A percentile compares a stretch with the other conserved stretches of the same genome.
These are phyloP conservation scores for Cryptus armator DNA, from an alignment of 2,888 invertebrate species.

Conservation along the genomic window DNA sequence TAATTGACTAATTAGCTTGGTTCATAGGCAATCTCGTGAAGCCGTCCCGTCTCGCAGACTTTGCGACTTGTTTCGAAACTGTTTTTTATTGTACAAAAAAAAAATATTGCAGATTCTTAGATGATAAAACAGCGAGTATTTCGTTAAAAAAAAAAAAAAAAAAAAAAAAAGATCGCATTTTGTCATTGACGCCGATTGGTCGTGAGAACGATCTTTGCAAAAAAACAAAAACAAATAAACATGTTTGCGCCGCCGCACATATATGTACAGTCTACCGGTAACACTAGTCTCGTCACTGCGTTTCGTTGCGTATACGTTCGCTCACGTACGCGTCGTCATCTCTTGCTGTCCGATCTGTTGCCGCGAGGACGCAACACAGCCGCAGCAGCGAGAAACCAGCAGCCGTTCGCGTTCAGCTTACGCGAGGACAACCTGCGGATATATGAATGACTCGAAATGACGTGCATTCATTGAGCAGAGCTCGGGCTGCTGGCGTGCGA, in stretches of 20 bases:
- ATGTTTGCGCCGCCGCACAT: neutral
- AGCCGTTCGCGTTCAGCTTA: conserved; percentile 60
- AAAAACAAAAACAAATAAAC: neutral
- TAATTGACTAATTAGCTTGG: conserved; percentile 78
- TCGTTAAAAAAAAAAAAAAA: neutral
- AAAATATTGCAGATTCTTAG: too few species aligned
- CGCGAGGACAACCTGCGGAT: conserved; percentile 81
- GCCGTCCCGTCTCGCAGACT: conserved; percentile 23
- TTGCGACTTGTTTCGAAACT: neutral
- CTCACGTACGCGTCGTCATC: conserved; percentile 70
- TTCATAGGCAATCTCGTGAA: conserved; percentile 60
- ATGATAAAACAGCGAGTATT: too few species aligned
- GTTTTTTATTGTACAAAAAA: too few species aligned
- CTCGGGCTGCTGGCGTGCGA: conserved; percentile 69
- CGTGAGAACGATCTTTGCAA: neutral
- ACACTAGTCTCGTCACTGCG: conserved; percentile 32
- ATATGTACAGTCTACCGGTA: neutral
- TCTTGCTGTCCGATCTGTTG: conserved; percentile 26
- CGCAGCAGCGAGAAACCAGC: conserved; percentile 47
- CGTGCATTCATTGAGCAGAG: conserved; percentile 81
- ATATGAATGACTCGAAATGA: conserved; percentile 83
- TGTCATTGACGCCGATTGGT: neutral
- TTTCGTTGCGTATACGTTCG: conserved; percentile 55
- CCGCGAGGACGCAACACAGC: conserved; percentile 32
- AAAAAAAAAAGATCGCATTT: neutral